Evolutionary conservation across 92 coral and sea anemone genomes (phyloP).

Genomic region (Isaurus tuberculatus): DNA sequence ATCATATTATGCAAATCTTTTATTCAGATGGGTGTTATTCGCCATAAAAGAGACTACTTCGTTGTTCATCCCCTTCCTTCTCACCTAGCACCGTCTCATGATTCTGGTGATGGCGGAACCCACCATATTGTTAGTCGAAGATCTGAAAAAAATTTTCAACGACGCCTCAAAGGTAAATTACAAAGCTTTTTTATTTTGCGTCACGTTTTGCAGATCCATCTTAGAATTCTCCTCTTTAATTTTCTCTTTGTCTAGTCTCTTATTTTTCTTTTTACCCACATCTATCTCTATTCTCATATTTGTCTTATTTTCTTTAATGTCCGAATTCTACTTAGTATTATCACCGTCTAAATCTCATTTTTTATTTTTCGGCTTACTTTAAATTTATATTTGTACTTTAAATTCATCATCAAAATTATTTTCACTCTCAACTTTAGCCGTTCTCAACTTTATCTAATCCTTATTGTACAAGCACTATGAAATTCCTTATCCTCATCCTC

Average conservation of each 20-base stretch:
- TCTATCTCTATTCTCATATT: neutral
- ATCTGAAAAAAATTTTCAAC: conserved; percentile 1
- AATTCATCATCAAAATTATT: too few relatives aligned
- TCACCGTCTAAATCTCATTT: neutral
- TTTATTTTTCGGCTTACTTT: too few relatives aligned
- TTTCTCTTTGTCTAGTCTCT: neutral
- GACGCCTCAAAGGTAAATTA: neutral
- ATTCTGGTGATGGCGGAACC: neutral
- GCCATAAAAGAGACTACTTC: conserved; percentile 9
- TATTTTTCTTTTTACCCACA: neutral
- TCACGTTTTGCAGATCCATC: neutral
- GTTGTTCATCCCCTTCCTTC: conserved; percentile 20
- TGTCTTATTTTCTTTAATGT: neutral
- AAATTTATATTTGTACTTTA: too few relatives aligned
- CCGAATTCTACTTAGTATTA: neutral
- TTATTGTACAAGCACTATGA: neutral
- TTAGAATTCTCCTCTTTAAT: neutral
- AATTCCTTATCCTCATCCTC: neutral
- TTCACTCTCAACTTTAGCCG: neutral
- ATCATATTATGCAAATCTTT: neutral
- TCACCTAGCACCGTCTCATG: conserved; percentile 16
- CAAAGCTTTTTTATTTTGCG: neutral
- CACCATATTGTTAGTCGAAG: conserved; percentile 17
- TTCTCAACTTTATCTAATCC: neutral
- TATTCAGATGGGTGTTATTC: conserved; percentile 26